phyloP scores from a whole-genome alignment of 2,888 invertebrate species.

The Agrenia bidenticulata region DNA sequence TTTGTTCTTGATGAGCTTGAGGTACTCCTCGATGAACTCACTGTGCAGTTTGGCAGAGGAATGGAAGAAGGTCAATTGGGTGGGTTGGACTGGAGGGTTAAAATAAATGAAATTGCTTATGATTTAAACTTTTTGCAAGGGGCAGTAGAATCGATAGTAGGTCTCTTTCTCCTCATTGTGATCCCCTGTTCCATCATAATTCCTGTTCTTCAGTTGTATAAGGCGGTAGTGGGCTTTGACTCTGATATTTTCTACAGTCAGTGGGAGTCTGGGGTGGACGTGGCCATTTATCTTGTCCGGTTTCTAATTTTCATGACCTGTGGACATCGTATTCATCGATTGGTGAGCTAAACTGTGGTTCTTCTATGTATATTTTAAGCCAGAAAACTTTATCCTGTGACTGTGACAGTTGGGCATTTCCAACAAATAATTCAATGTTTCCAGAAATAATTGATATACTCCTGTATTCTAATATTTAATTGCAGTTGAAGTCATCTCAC shows the following conservation, averaged over 20 bases:
- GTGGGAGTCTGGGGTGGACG: slow-evolving; percentile 1
- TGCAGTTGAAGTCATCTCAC: too few relatives aligned
- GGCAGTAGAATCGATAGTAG: not conserved
- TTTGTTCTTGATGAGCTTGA: not conserved
- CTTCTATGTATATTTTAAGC: too few relatives aligned
- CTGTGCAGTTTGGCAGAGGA: not conserved
- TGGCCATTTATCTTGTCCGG: not conserved
- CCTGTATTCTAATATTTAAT: too few relatives aligned
- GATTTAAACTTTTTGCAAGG: not conserved
- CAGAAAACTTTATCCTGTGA: not conserved
- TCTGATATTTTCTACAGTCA: not conserved
- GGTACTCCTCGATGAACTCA: not conserved
- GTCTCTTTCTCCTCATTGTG: not conserved
- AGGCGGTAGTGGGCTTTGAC: slow-evolving; percentile 1
- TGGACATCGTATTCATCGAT: slow-evolving; percentile 2
- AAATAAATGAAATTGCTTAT: too few relatives aligned
- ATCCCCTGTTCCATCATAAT: not conserved
- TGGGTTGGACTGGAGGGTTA: too few relatives aligned
- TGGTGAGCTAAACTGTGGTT: not conserved
- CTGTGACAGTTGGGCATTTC: not conserved
- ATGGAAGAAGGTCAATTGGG: not conserved
- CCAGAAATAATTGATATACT: too few relatives aligned
- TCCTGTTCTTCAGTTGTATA: slow-evolving; percentile 6
- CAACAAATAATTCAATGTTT: too few relatives aligned
- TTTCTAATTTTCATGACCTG: not conserved